phyloP scores from a whole-genome alignment of 2,113 vertebrate genomes.

The Xiphophorus hellerii region DNA sequence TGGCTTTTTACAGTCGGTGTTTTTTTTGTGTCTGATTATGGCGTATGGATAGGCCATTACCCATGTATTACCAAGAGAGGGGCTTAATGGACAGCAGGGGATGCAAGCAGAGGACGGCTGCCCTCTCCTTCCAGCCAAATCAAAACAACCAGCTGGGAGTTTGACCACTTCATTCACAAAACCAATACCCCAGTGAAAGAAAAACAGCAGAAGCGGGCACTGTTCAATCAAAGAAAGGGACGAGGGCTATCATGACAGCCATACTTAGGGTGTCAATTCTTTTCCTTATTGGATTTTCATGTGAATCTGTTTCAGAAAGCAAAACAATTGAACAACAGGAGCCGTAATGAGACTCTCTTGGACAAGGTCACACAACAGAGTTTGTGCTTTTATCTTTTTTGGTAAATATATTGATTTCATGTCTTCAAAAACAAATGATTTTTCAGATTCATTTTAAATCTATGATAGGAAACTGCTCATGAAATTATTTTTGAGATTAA shows the following conservation, averaged over 20 bases:
- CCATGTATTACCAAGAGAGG: conserved; percentile 53
- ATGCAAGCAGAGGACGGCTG: conserved; percentile 71
- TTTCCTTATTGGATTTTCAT: conserved; percentile 18
- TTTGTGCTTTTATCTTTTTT: neutral
- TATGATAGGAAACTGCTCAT: neutral
- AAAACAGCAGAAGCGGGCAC: conserved; percentile 23
- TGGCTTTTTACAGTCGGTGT: conserved; percentile 56
- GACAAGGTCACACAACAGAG: neutral
- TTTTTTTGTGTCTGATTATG: conserved; percentile 70
- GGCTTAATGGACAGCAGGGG: conserved; percentile 70
- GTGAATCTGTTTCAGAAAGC: conserved; percentile 12
- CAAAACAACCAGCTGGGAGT: conserved; percentile 75
- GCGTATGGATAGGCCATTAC: conserved; percentile 73
- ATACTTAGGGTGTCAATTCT: conserved; percentile 32
- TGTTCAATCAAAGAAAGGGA: conserved; percentile 51
- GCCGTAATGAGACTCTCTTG: neutral
- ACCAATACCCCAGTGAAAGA: conserved; percentile 75
- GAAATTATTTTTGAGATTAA: neutral
- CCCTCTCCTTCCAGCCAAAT: conserved; percentile 42
- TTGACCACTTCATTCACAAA: conserved; percentile 77
- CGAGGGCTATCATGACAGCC: conserved; percentile 28
- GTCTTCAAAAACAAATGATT: neutral
- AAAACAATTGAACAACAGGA: neutral
- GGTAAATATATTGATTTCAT: neutral
- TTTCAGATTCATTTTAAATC: neutral